phyloP scores from a whole-genome alignment of 2,797 vertebrate genomes.

The Coccyzus lansbergi region DNA sequence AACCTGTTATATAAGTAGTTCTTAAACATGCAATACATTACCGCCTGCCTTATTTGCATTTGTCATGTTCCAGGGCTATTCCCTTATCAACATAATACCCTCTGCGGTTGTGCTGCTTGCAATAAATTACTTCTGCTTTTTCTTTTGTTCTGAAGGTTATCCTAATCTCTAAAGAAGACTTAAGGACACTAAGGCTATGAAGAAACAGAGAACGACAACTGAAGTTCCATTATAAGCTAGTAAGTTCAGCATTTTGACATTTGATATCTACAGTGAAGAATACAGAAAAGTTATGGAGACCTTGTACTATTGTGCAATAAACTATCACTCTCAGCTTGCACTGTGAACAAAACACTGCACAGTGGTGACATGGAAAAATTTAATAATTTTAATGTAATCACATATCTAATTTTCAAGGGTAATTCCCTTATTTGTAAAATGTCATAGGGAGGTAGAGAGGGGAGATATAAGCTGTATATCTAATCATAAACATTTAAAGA shows the following conservation, averaged over 20 bases:
- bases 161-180: conserved; percentile 9
- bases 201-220: neutral
- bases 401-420: neutral
- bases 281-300: neutral
- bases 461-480: neutral
- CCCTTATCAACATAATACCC: conserved; percentile 44
- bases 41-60: conserved; percentile 34
- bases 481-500: neutral
- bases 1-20: conserved; percentile 39
- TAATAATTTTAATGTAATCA: neutral
- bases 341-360: neutral
- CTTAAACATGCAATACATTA: conserved; percentile 16
- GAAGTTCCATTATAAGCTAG: neutral
- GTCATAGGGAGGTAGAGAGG: rapidly evolving
- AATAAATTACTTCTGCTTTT: conserved; percentile 48
- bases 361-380: neutral
- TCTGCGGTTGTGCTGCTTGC: neutral
- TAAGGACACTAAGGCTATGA: neutral
- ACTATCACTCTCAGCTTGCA: neutral
- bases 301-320: neutral
- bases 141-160: conserved; percentile 60
- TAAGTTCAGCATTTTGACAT: neutral
- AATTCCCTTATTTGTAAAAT: neutral
- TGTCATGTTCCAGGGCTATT: conserved; percentile 48
- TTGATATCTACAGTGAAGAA: neutral